Evolutionary conservation across 1,140 invertebrate species (phyloP).

Genomic region (Cotesia vestalis): DNA sequence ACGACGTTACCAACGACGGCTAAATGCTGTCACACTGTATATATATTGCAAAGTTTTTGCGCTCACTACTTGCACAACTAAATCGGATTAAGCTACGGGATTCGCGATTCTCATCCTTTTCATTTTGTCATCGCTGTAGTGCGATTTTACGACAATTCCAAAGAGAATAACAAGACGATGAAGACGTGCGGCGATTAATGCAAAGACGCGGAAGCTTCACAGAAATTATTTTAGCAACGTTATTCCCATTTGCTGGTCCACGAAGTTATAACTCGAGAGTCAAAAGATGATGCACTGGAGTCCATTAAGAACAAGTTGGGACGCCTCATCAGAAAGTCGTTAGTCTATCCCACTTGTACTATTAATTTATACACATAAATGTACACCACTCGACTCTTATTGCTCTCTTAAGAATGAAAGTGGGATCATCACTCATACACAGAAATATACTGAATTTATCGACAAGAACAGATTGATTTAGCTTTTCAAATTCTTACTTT

Average conservation of each 20-base stretch:
- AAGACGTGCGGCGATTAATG: slow-evolving; percentile 11
- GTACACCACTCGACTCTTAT: background rate
- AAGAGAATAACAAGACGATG: background rate
- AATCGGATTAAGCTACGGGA: slow-evolving; percentile 11
- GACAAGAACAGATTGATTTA: slow-evolving; percentile 7
- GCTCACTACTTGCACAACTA: slow-evolving; percentile 3
- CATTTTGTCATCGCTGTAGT: slow-evolving; percentile 5
- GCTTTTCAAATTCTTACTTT: background rate
- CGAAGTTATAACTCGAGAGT: background rate
- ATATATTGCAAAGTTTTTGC: background rate
- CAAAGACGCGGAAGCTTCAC: slow-evolving; percentile 5
- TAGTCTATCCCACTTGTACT: slow-evolving; percentile 44
- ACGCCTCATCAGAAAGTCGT: slow-evolving; percentile 64
- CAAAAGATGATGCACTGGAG: slow-evolving; percentile 39
- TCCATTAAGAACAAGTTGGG: slow-evolving; percentile 59
- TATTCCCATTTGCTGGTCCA: slow-evolving; percentile 15
- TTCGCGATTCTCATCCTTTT: background rate
- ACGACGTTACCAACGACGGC: background rate
- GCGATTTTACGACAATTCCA: slow-evolving; percentile 1
- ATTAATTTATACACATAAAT: slow-evolving; percentile 9
- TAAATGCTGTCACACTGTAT: background rate
- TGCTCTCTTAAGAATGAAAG: background rate
- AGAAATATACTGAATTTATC: background rate
- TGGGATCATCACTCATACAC: background rate
- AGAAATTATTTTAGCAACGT: slow-evolving; percentile 25